Evolutionary conservation across 2,797 vertebrate species (phyloP), one percentile per base, ranked within the genome.

Genomic region (Typhlichthys eigenmanni): DNA sequence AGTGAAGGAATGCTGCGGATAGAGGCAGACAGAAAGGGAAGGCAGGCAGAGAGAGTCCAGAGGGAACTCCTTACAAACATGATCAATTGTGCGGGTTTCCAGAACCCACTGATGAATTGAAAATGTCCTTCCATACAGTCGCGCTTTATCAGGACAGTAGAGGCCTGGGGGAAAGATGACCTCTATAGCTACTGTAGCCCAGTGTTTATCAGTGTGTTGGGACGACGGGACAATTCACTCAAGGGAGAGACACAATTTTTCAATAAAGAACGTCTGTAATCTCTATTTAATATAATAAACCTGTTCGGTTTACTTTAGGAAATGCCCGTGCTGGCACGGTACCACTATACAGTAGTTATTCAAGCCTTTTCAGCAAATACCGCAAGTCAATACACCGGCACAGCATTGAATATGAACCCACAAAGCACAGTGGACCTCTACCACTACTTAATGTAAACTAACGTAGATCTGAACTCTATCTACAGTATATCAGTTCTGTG

Each of bases 11-110:
- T 2, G 29, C 3, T 46, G 10, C 32, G 32, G 47, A 32, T 29
- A 5, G 48, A 13, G 13, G n/a, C 13, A 14, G 19, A 45, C 5
- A 29, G 12, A 14, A 48, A 7, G 13, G 9, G 14, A n/a, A 8
- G 13, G 49, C 7, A 1, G 3, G 2, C 52, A 57, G 51, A 38
- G 61, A 48, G 56, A 54, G 60, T 67, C 60, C 57, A 52, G 46
- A 62, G 78, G 80, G 66, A 66, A 62, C 51, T 66, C 64, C 46
- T 74, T 38, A 43, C 62, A 72, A 58, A 67, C 60, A 43, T 71
- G 68, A 78, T 71, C 55, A 76, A 87, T 64, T 53, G 64, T n/a
- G 46, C 51, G 54, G 34, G 24, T 52, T 24, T 38, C 14, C 10
- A 19, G 62, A 62, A 64, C 54, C 19, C 52, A 38, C 65, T 58